These are phyloP conservation scores for Cyprinodon variegatus DNA, from an alignment of 2,113 vertebrate genomes.

Conservation along the genomic window DNA sequence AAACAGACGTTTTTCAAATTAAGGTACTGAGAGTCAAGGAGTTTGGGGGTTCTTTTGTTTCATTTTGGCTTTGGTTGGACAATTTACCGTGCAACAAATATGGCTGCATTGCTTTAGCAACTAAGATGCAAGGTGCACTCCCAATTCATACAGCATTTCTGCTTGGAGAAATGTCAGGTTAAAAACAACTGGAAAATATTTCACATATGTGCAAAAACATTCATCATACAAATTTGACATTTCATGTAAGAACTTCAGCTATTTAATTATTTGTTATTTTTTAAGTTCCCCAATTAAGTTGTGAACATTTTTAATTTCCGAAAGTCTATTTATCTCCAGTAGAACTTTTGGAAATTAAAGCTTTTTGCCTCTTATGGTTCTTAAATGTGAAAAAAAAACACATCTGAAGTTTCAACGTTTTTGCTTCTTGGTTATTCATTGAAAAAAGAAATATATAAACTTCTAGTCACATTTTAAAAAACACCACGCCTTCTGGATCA, in stretches of 20 bases:
- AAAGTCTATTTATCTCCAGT: too few relatives aligned
- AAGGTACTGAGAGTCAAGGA: neutral
- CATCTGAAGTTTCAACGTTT: neutral
- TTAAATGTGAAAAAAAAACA: too few relatives aligned
- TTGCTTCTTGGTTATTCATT: neutral
- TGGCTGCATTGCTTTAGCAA: neutral
- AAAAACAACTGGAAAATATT: neutral
- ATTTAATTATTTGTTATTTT: neutral
- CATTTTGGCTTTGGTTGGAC: neutral
- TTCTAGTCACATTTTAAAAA: neutral
- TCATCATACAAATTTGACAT: neutral
- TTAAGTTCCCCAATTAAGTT: neutral
- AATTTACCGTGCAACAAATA: conserved; percentile 2
- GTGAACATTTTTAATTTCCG: neutral
- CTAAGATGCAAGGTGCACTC: neutral
- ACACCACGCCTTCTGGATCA: neutral
- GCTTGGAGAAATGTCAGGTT: neutral
- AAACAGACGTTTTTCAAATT: conserved; percentile 6
- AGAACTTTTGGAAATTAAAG: neutral
- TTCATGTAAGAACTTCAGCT: neutral
- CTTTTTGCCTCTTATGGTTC: neutral
- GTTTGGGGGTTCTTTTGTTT: neutral
- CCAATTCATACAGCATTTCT: neutral
- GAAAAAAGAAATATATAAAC: neutral
- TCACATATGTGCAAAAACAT: neutral